Percentiles rank a stretch among this genome's conserved stretches.
Evolutionary conservation across 2,797 vertebrate genomes (phyloP).

Genomic region (Alouatta caraya): DNA sequence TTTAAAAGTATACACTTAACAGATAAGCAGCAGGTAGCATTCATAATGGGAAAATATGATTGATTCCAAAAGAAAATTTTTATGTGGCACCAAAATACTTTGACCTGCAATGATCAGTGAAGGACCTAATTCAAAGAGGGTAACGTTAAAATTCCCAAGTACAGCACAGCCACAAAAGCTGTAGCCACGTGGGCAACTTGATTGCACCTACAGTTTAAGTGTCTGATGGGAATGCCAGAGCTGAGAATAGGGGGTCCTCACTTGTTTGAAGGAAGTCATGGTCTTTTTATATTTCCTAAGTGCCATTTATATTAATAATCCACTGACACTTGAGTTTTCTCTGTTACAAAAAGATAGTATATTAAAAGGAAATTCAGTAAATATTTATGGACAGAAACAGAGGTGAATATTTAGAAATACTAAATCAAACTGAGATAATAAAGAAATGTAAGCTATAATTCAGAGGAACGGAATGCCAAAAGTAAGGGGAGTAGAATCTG

Average conservation of each 20-base stretch:
- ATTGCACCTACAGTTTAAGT: neutral
- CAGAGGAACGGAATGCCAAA: constrained; percentile 21
- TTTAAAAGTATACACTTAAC: neutral
- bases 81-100: neutral
- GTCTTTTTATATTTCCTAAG: constrained; percentile 31
- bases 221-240: neutral
- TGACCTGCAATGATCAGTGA: neutral
- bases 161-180: neutral
- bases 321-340: neutral
- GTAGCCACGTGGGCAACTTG: neutral
- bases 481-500: neutral
- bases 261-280: neutral
- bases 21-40: neutral
- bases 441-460: constrained; percentile 50
- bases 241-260: neutral
- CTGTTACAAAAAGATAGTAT: constrained; percentile 35
- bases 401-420: constrained; percentile 47
- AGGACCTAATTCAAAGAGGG: neutral
- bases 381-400: constrained; percentile 40
- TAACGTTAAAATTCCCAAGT: neutral
- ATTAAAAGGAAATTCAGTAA: constrained; percentile 14
- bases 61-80: neutral
- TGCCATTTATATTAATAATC: neutral
- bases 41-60: neutral
- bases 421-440: constrained; percentile 39